Base-by-base conservation (phyloP, 2,797 vertebrate species). In the Gastrophryne carolinensis region DNA sequence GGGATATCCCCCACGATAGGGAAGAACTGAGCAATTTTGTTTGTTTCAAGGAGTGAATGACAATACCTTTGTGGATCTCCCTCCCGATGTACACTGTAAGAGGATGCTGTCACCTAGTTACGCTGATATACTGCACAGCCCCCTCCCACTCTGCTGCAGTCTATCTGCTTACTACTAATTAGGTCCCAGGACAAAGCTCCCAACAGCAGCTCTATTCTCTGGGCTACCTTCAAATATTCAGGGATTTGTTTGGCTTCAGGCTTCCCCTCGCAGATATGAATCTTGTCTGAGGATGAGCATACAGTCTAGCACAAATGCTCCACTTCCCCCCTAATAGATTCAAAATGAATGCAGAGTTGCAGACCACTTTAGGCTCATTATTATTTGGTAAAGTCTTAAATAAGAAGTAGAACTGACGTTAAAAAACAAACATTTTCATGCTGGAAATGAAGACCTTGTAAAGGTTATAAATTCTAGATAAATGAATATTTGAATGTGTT, bases 121-220 rank as follows among this genome's bases (percentile, higher is more conserved):
- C 27, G 47, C 26, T 32, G 26, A 60, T 26, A 32, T 15, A 62
- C n/a, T 69, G 57, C 41, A 30, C 29, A 21, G 5, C 23, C 9
- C n/a, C 21, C 32, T 35, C 64, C 57, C 37, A n/a, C n/a, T 63
- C 49, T 57, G 34, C 26, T 47, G 47, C 73, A 63, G 73, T 76
- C 47, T 70, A 47, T 17, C 41, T 76, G 67, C 73, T 79, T 19
- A 56, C n/a, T 56, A 65, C 79, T 81, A 82, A 83, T 83, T 79
- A 79, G 78, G 60, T 83, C 80, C 80, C 81, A 29, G 41, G 73
- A 65, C 64, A 77, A 19, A 71, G 66, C 68, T 75, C 73, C 69
- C 62, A 57, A 56, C 62, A 79, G 79, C 73, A 64, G 75, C 54
- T 70, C 69, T 39, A 75, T 60, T 56, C 66, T 79, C 29, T 69